Evolutionary conservation across 2,113 vertebrate genomes (phyloP), one percentile per base, ranked within the genome.

Genomic region (Salvator merianae): DNA sequence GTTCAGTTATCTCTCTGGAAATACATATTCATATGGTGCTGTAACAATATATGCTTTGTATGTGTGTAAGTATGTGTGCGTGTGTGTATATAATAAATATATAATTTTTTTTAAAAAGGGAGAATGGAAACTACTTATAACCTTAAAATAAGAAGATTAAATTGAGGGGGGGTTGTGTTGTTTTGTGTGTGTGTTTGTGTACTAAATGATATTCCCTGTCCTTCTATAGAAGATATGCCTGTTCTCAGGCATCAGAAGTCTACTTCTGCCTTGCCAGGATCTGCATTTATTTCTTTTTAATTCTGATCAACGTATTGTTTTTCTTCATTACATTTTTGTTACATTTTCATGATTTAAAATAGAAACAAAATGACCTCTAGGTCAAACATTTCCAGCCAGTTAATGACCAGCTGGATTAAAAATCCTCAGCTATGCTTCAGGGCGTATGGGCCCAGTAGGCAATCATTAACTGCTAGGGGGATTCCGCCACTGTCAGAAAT

Each of bases 361-460:
- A 93, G 93, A 93, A 94, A 93, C 91, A 93, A 36, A 90, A 90
- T 93, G 94, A 94, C 93, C 92, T 68, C 50, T 63, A 69, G 94
- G 93, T 93, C 93, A 95, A 92, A 89, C 91, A 88, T 93, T 92
- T 92, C 94, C 90, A 91, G 91, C 89, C 92, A 92, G 88, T 85
- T 94, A 94, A 94, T 94, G 92, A 91, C 91, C 94, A 92, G 90
- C 91, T 93, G 93, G 92, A 95, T 94, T 91, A 93, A 91, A 93
- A 93, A 90, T 93, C 91, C 88, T 91, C 85, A 91, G 92, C 91
- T 88, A 91, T 93, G 92, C 94, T 92, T 91, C 83, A 87, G 69
- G 92, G 93, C 88, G 88, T 59, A 90, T 87, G 90, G 69, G 89
- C 94, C 92, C 87, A 92, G 90, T 89, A 93, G 92, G 90, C 92